Evolutionary conservation across 2,888 invertebrate species (phyloP), one percentile per base, ranked within the genome.

Genomic region (Mimachlamys varia): DNA sequence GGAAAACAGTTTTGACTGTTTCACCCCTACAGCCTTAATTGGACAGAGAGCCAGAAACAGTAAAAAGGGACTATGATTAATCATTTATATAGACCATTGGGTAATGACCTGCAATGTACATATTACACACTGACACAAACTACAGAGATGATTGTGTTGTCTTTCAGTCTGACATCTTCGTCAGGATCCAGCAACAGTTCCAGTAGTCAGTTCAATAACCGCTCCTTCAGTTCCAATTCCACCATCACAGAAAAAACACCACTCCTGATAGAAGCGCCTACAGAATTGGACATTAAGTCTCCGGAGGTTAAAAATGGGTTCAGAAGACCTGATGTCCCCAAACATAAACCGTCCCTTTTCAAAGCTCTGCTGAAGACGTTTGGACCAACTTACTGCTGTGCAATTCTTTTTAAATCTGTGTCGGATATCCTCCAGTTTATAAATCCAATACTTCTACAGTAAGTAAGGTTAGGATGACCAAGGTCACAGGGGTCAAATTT

Each of bases 361-460:
- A 94, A 92, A 88, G 94, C 93, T 15, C 58, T 94, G 27, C 90
- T 91, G 7, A 93, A 93, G 58, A 92, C 91, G 13, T 94, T 93
- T 92, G 95, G 96, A 49, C 89, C 90, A 0, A 92, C 92, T 0
- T 92, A 96, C 13, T 58, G 95, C 19, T 44, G 93, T 38, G 94
- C 96, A 17, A 93, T 94, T 91, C 13, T 91, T 13, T 94, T 93
- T 88, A 95, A 95, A 90, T 91, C 95, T 27, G 58, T 95, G 17
- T 94, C 95, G 88, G 95, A 95, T 91, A 90, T 94, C 4, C 90
- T 95, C 4, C 94, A 94, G 92, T 95, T 95, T 91, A 94, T 93
- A 44, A 94, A 92, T 90, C 95, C 95, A 4, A 87, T 94, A 89
- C 91, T 95, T 13, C 89, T 95, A 13, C 93, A 92, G 95, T 95